phyloP scores from a whole-genome alignment of 2,888 invertebrate genomes.

The Teleogryllus oceanicus region DNA sequence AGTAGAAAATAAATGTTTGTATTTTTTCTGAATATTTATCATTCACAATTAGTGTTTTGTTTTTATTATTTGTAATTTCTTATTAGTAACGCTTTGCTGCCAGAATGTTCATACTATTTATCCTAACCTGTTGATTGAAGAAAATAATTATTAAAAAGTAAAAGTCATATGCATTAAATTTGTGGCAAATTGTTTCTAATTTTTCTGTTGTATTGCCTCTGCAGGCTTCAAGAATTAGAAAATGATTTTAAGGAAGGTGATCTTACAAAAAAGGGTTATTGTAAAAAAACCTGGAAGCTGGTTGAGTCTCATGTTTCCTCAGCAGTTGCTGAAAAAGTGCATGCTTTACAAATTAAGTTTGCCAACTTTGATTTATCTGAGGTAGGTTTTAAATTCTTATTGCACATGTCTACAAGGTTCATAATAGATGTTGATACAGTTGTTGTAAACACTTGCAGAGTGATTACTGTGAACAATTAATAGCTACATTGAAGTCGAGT shows the following conservation, averaged over 20 bases:
- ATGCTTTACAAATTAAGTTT: constrained; percentile 37
- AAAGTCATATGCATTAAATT: too few relatives aligned
- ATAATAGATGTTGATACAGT: neutral
- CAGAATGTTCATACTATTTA: too few relatives aligned
- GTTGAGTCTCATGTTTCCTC: constrained; percentile 38
- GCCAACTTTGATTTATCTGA: constrained; percentile 38
- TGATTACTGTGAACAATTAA: constrained; percentile 38
- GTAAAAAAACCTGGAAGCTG: constrained; percentile 41
- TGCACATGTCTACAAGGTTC: neutral
- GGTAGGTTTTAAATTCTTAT: constrained; percentile 35
- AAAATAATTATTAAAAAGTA: too few relatives aligned
- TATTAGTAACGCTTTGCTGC: too few relatives aligned
- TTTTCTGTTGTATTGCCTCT: constrained; percentile 18
- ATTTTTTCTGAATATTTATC: too few relatives aligned
- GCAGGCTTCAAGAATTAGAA: constrained; percentile 39
- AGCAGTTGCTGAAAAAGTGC: constrained; percentile 35
- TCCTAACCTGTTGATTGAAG: too few relatives aligned
- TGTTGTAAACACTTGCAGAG: constrained; percentile 32
- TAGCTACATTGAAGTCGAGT: constrained; percentile 32
- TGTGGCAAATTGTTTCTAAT: neutral
- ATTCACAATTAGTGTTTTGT: too few relatives aligned
- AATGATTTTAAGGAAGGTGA: constrained; percentile 40
- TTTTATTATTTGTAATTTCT: too few relatives aligned
- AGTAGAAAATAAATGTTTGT: too few relatives aligned
- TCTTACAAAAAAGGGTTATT: constrained; percentile 41